Conservation (phyloP, 2,888 invertebrate genomes). For the Drosophila longiperda region DNA sequence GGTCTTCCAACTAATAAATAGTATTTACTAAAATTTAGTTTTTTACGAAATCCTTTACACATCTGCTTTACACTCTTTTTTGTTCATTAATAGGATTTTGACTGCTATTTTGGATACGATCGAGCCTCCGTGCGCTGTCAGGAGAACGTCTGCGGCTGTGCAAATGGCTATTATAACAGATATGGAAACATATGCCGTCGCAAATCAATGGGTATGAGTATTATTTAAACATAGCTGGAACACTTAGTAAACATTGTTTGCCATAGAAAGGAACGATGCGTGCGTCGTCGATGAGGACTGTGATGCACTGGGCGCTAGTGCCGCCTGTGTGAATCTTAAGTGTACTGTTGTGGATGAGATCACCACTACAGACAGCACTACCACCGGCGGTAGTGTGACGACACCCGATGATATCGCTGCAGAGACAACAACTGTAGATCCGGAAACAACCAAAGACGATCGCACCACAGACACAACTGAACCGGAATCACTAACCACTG, state of each 20-base stretch:
- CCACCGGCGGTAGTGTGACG: conserved; percentile 15
- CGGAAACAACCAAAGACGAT: conserved; percentile 47
- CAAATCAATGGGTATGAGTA: conserved; percentile 83
- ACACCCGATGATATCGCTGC: conserved; percentile 38
- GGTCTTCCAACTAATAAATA: not conserved
- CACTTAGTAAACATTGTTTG: not conserved
- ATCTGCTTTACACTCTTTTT: not conserved
- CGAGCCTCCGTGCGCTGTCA: conserved; percentile 83
- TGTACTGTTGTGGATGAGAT: conserved; percentile 73
- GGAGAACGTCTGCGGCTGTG: conserved; percentile 83
- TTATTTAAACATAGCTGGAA: not conserved
- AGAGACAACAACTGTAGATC: conserved; percentile 40
- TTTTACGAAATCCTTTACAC: not conserved
- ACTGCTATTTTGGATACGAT: conserved; percentile 85
- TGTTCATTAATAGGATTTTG: conserved; percentile 68
- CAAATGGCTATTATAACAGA: conserved; percentile 84
- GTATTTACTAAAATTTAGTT: not conserved
- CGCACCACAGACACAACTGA: conserved; percentile 26
- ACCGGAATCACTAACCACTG: conserved; percentile 21
- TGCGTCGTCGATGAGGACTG: conserved; percentile 84
- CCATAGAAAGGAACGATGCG: conserved; percentile 79
- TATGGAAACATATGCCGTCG: conserved; percentile 85
- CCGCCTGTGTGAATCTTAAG: conserved; percentile 75
- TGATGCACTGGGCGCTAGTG: conserved; percentile 77
- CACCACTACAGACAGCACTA: conserved; percentile 25